Evolutionary conservation across 2,113 vertebrate species (phyloP), one percentile per base, ranked within the genome.

Genomic region (Percina caprodes): DNA sequence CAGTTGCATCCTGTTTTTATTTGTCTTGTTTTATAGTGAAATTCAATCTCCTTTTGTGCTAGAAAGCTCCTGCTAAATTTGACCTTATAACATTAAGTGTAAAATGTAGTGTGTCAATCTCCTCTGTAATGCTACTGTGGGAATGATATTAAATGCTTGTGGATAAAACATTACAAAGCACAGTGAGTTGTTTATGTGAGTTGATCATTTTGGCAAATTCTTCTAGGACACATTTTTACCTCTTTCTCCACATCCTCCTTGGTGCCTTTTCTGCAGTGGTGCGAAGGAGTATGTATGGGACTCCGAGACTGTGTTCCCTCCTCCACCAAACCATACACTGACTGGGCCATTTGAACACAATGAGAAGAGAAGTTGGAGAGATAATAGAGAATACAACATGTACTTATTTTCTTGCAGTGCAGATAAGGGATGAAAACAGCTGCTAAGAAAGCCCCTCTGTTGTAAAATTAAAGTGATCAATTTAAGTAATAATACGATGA

Each of bases 191-290:
- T 59, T 19, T 11, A 63, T 21, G 23, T 19, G 21, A 74, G 45
- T 35, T 74, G 15, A 56, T 45, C 10, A 62, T 61, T 84, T 60
- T 67, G 3, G 21, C 3, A 6, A 3, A 56, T 58, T 49, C 19
- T 69, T 48, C 10, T 12, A 45, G 5, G 19, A 62, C 0, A 2
- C 6, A 54, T 48, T 23, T 54, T 49, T 76, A 98, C 98, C 95
- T 99, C 97, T 83, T 97, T 99, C 86, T 96, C 94, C 75, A 99
- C 94, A 63, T 98, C 97, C 56, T 99, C 98, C 87, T 97, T 98
- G 48, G 97, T 99, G 5, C 96, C 96, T 92, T 98, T 99, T 66
- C 97, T 96, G 92, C 94, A 23, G 0, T 95, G 96, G 5, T 97
- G 97, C 12, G 93, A 94, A 5, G 96, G 95, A 69, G 96, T 84